These are phyloP conservation scores for Pantala flavescens DNA, from an alignment of 1,140 invertebrate species.

Conservation along the genomic window DNA sequence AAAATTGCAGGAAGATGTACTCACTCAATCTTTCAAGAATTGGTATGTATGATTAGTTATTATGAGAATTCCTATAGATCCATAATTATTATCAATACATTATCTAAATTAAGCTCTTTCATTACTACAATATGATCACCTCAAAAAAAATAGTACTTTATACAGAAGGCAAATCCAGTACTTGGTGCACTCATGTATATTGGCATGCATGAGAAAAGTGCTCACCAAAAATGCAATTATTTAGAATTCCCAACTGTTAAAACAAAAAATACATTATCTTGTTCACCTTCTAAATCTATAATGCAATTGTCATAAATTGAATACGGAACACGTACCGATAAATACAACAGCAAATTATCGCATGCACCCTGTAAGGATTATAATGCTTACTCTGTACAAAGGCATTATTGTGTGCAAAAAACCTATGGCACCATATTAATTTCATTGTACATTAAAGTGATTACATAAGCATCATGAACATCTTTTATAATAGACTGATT, in stretches of 20 bases:
- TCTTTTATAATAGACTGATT: neutral
- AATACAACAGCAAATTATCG: conserved; percentile 1
- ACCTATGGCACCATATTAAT: neutral
- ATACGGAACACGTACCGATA: conserved; percentile 5
- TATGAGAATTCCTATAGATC: neutral
- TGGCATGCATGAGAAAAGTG: neutral
- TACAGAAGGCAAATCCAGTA: conserved; percentile 5
- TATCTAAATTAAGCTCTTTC: neutral
- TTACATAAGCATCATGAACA: neutral
- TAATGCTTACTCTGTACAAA: neutral
- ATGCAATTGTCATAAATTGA: neutral
- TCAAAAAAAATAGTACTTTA: conserved; percentile 2
- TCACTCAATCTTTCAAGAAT: neutral
- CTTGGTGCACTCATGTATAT: neutral
- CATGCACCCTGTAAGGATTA: neutral
- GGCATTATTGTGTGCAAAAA: neutral
- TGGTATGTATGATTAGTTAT: neutral
- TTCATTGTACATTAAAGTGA: neutral
- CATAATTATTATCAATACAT: conserved; percentile 7
- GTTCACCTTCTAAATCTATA: neutral
- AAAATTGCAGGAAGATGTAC: conserved; percentile 2
- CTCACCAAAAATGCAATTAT: neutral
- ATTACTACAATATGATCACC: neutral
- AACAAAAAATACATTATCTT: conserved; percentile 11
- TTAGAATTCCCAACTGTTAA: neutral